Conservation (phyloP, 2,113 vertebrate species). For the Tinamus guttatus region DNA sequence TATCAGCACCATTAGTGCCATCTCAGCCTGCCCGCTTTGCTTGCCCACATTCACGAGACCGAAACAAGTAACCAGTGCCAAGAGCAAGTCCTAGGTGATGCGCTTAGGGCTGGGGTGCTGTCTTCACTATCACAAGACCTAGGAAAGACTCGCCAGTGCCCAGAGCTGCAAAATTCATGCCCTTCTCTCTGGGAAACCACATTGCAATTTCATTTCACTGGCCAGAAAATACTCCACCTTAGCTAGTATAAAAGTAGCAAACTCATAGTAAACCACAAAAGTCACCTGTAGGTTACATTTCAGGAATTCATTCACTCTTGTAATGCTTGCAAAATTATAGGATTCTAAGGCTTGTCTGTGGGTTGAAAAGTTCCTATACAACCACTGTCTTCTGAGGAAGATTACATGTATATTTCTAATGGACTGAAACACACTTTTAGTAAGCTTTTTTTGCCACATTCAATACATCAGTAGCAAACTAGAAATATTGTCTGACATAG, state of each 20-base stretch:
- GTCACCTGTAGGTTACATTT: not conserved
- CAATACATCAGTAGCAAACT: not conserved
- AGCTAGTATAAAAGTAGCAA: not conserved
- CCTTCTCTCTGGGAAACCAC: not conserved
- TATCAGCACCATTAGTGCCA: not conserved
- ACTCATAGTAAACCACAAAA: not conserved
- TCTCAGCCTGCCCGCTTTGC: not conserved
- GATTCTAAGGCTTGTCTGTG: not conserved
- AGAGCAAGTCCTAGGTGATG: not conserved
- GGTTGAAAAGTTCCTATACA: not conserved
- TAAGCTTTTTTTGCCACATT: not conserved
- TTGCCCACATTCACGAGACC: not conserved
- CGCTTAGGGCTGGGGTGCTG: accelerated
- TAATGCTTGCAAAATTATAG: not conserved
- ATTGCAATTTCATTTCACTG: not conserved
- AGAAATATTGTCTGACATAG: not conserved
- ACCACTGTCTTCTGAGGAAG: not conserved
- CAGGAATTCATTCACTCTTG: not conserved
- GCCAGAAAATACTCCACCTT: not conserved
- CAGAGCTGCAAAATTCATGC: not conserved
- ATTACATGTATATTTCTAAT: not conserved
- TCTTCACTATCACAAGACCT: not conserved
- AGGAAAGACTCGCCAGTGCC: accelerated
- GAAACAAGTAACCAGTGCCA: not conserved
- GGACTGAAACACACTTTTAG: not conserved